Base-by-base conservation (phyloP, 2,888 invertebrate genomes). In the Drosophila lacicola region DNA sequence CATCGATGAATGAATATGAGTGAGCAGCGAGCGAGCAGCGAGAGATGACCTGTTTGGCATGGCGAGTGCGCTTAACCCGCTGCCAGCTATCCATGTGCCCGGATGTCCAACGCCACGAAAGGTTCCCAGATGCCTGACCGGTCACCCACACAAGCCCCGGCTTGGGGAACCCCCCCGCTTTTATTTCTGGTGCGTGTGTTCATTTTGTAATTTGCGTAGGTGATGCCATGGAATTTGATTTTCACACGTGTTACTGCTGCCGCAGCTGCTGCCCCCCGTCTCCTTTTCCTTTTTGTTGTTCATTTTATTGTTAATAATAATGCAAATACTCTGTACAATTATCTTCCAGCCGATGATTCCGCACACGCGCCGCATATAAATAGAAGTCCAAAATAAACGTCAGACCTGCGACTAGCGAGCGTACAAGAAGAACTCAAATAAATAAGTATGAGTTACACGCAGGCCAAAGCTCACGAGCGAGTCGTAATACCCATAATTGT, bases 141-240 rank as follows among this genome's bases (percentile, higher is more conserved):
- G 49, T 42, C 53, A 50, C 19, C 9, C 49, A 42, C 8, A 14
- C 37, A 47, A 54, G 17, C 51, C 36, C 21, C 54, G n/a, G 10
- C 8, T 29, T 29, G 29, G 29, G 29, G 29, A 8, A 29, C 29
- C 6, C 25, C 29, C 29, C 29, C 8, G 0, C 29, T 8, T 29
- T 29, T 56, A 50, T 68, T 29, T 55, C 51, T 56, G 65, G 62
- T 82, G 85, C 85, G 84, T 85, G 84, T 85, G 84, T 74, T 85
- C 83, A 85, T 88, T 85, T 82, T 78, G 85, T 80, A 84, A 84
- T 85, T 83, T 85, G 84, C 88, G 88, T 88, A 87, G 84, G 86
- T 88, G 88, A 82, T 90, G 87, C 87, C 80, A 79, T 88, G 89
- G 91, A 90, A 90, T 91, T 90, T 90, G 89, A 91, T 91, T 90